Percentiles rank a stretch among this genome's conserved stretches.
phyloP scores from a whole-genome alignment of 2,888 invertebrate species.

The Entomobrya multifasciata region DNA sequence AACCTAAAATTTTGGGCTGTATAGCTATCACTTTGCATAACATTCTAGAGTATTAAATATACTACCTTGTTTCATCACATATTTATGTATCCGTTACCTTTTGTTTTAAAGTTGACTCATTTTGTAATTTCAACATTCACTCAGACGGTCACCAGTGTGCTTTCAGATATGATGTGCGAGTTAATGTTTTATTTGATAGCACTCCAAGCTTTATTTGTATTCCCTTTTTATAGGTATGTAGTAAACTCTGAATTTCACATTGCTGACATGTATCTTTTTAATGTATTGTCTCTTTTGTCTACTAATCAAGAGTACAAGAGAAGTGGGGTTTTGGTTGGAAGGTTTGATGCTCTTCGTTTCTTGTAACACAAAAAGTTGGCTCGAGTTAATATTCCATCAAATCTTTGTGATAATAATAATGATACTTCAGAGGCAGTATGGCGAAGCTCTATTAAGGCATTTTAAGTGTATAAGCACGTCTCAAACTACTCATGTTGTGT shows the following conservation, averaged over 20 bases:
- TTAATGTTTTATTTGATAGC: not conserved
- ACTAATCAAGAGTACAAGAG: constrained; percentile 14
- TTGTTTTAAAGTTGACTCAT: not conserved
- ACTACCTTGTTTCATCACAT: constrained; percentile 37
- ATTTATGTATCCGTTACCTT: constrained; percentile 1
- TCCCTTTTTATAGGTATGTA: constrained; percentile 7
- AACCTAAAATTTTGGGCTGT: not conserved
- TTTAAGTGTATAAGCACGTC: not conserved
- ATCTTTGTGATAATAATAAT: constrained; percentile 10
- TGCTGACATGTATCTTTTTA: constrained; percentile 7
- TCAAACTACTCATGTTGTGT: not conserved
- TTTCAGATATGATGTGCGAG: not conserved
- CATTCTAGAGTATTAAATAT: constrained; percentile 35
- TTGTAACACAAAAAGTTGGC: constrained; percentile 36
- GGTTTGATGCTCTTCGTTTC: not conserved
- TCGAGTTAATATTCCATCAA: constrained; percentile 52
- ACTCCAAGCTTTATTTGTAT: constrained; percentile 1
- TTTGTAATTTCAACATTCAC: not conserved
- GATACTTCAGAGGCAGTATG: not conserved
- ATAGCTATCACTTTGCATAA: not conserved
- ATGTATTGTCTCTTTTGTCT: constrained; percentile 8
- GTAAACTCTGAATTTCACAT: too few species aligned
- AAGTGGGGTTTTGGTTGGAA: not conserved
- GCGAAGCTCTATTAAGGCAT: constrained; percentile 9
- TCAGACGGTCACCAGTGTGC: not conserved